A percentile compares a stretch with the other conserved stretches of the same genome.
phyloP scores from a whole-genome alignment of 1,140 invertebrate species.

The Lepeophtheirus salmonis region DNA sequence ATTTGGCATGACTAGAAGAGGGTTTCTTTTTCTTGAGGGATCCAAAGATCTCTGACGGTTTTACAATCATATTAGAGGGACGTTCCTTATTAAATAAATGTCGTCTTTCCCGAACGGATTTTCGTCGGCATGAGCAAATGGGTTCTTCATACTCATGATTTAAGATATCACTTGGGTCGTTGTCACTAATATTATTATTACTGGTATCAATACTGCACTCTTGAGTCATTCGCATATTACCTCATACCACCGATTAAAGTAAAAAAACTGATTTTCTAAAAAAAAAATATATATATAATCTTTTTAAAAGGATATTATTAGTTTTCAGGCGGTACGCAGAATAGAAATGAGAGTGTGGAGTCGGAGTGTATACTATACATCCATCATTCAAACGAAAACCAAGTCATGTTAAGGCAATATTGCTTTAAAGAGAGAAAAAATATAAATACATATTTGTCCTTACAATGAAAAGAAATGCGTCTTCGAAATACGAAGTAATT shows the following conservation, averaged over 20 bases:
- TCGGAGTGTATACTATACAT: too few relatives aligned
- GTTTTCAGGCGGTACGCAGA: too few relatives aligned
- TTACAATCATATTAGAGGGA: constrained; percentile 1
- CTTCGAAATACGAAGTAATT: too few relatives aligned
- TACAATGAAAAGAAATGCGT: too few relatives aligned
- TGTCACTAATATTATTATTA: constrained; percentile 1
- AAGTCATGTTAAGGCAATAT: too few relatives aligned
- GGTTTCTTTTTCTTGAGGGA: neutral
- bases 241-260: neutral
- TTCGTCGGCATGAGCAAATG: neutral
- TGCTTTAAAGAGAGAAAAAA: too few relatives aligned
- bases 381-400: too few relatives aligned
- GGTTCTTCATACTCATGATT: neutral
- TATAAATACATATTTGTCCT: too few relatives aligned
- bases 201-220: neutral
- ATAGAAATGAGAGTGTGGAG: too few relatives aligned
- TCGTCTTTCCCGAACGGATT: neutral
- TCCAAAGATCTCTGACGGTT: constrained; percentile 12
- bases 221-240: neutral
- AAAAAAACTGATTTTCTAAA: neutral
- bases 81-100: neutral
- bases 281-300: too few relatives aligned
- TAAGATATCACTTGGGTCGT: neutral
- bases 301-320: too few relatives aligned
- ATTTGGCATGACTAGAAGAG: neutral